These are phyloP conservation scores for Drosophila parthenogenetica DNA, from an alignment of 2,888 invertebrate species.

Conservation along the genomic window DNA sequence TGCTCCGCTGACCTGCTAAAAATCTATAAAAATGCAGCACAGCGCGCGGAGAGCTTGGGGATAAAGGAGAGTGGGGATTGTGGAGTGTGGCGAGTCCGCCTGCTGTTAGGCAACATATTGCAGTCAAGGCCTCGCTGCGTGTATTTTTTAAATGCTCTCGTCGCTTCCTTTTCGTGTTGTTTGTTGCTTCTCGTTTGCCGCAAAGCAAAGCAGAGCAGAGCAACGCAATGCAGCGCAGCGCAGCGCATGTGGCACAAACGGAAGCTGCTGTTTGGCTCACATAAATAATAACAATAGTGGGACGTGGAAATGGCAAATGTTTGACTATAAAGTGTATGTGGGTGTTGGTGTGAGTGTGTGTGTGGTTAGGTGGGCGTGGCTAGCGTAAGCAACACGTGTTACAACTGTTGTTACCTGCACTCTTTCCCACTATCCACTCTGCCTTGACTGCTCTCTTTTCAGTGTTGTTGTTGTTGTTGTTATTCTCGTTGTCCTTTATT, in stretches of 20 bases:
- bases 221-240: constrained; percentile 51
- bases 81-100: constrained; percentile 33
- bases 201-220: constrained; percentile 23
- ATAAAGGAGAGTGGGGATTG: not conserved
- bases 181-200: constrained; percentile 41
- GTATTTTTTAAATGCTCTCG: constrained; percentile 76
- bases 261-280: constrained; percentile 80
- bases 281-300: constrained; percentile 79
- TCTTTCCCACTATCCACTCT: not conserved
- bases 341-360: constrained; percentile 4
- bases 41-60: constrained; percentile 21
- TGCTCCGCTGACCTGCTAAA: constrained; percentile 70
- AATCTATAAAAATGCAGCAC: constrained; percentile 72
- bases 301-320: constrained; percentile 38
- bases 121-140: constrained; percentile 81
- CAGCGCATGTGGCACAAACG: constrained; percentile 79
- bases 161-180: constrained; percentile 65
- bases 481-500: constrained; percentile 56
- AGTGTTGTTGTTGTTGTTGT: constrained; percentile 8
- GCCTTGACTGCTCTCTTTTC: not conserved
- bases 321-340: constrained; percentile 9
- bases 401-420: constrained; percentile 48
- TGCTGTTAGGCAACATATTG: constrained; percentile 78
- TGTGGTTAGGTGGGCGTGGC: constrained; percentile 50
- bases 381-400: constrained; percentile 66